Base-by-base conservation (phyloP, 30 jellyfish, hydroid and myxozoan species). In the Cassiopea xamachana region DNA sequence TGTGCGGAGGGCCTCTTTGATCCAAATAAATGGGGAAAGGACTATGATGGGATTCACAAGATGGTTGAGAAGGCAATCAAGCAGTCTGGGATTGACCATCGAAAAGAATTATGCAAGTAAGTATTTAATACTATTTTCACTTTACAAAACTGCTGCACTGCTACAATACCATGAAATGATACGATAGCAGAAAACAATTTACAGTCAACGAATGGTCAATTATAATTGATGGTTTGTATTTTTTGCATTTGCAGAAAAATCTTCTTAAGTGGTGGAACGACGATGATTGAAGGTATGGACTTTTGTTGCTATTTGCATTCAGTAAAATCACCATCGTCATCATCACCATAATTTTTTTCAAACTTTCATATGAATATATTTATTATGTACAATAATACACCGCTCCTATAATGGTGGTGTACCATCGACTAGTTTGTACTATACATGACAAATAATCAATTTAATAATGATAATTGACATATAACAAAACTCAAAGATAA, bases 21-120 rank as follows among this genome's bases (percentile, higher is more conserved):
- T 58, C 98, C 99, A 13, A 87, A 82, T 87, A 49, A 81, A 60
- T 95, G 97, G 97, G 99, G 99, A 7, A 95, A 95, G 69, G 99
- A 95, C 75, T 79, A 91, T 84, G 79, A 67, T 18, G 94, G 98
- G 19, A 13, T 95, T 58, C 99, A 95, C 79, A 71, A 70, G 19
- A 43, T 81, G 39, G 93, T 95, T 58, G 99, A 81, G 15, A 90
- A 84, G 64, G 97, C 99, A 3, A 84, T 95, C 39, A 95, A 87
- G 48, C 97, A 96, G 79, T 91, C 98, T 84, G 99, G 96, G 3
- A 95, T 95, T 69, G 99, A 95, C 73, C 88, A 82, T 15, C 74
- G 99, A 71, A 95, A 79, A 79, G 98, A 91, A 73, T n/a, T 95
- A 60, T 91, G 98, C 90, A 83, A 93, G 97, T 91, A 51, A 49